Percentiles rank a stretch among this genome's conserved stretches.
Evolutionary conservation across 2,888 invertebrate species (phyloP).

Genomic region (Agrochola lychnidis): DNA sequence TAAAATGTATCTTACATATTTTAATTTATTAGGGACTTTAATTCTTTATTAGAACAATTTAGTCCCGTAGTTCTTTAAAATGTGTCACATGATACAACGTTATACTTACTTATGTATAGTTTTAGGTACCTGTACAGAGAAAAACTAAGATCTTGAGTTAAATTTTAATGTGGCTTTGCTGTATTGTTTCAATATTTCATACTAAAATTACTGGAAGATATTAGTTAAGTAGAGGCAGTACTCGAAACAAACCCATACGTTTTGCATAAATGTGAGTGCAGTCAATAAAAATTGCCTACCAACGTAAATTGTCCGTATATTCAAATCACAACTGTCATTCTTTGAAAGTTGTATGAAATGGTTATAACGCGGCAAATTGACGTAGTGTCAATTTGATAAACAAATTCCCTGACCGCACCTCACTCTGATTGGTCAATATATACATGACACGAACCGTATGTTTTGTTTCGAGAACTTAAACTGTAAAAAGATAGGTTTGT

Average conservation of each 20-base stretch:
- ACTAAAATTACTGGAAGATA: background rate
- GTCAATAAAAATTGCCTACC: background rate
- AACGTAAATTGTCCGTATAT: background rate
- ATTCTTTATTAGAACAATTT: background rate
- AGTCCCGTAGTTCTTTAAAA: constrained; percentile 13
- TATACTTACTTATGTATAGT: constrained; percentile 22
- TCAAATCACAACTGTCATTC: background rate
- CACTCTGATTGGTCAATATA: background rate
- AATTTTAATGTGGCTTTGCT: background rate
- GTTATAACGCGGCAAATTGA: background rate
- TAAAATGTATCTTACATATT: background rate
- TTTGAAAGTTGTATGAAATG: background rate
- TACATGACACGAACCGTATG: background rate
- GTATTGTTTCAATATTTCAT: background rate
- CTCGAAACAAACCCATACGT: background rate
- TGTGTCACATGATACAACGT: constrained; percentile 13
- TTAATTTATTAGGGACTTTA: background rate
- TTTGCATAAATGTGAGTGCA: background rate
- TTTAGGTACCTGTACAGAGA: constrained; percentile 27
- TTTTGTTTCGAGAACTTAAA: constrained; percentile 5
- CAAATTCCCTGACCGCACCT: background rate
- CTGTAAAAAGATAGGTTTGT: background rate
- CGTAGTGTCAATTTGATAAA: background rate
- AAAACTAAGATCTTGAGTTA: constrained; percentile 36
- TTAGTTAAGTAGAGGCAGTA: background rate